Evolutionary conservation across 2,113 vertebrate species (phyloP), one percentile per base, ranked within the genome.

Genomic region (Trematocara stigmaticum): DNA sequence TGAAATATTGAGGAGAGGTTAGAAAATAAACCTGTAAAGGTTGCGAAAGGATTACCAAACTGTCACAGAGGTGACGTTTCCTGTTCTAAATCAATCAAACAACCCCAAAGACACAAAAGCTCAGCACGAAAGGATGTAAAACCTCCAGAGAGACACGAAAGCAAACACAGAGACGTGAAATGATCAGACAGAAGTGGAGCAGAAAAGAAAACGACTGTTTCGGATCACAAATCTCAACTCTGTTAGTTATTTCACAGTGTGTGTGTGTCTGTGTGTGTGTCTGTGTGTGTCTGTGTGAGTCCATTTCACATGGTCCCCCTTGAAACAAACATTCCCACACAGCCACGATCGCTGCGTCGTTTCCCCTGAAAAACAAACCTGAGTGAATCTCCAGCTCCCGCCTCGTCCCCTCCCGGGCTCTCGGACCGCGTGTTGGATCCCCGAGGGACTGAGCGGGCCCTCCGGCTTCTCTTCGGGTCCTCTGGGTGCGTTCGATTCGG

Each of bases 271-370:
- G 3, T 1, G 18, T 3, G 10, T 0, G 57, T 2, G 49, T 9
- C 7, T 2, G 49, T 9, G 2, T 2, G 29, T 4, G 8, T 9
- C 13, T 6, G 57, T 0, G 31, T 2, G 16, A 0, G 59, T 1
- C 57, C 8, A 16, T 45, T 71, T 69, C 64, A 42, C 40, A 16
- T 26, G 20, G 20, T 47, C 8, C 40, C 38, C 13, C 23, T 69
- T 6, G 42, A 10, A 2, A 29, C 66, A 20, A 1, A 9, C 42
- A n/a, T 31, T 6, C 6, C 66, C 61, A 69, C n/a, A 31, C 42
- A 16, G 69, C 12, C 74, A 35, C 2, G 3, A 34, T 35, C 5
- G 8, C 7, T 15, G 31, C 18, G 7, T 52, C 16, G 6, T 23
- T 38, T 20, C 47, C 6, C 7, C 9, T 12, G 18, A 8, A 31